These are phyloP conservation scores for Pungitius pungitius DNA, from an alignment of 2,113 vertebrate species.

Conservation along the genomic window DNA sequence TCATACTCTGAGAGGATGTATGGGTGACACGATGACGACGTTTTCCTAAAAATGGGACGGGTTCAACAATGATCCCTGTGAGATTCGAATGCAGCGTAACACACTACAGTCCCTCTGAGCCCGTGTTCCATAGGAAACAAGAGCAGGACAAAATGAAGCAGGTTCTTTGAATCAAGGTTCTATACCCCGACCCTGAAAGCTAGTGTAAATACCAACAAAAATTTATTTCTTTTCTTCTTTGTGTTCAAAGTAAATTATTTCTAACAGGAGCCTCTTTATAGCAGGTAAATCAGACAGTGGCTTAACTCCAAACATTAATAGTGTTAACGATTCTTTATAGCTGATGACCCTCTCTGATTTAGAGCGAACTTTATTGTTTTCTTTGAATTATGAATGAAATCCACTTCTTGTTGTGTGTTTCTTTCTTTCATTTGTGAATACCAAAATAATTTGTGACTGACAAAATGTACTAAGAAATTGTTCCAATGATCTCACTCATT, in stretches of 20 bases:
- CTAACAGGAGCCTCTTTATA: neutral
- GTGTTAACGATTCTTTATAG: neutral
- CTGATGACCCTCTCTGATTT: slow-evolving; percentile 11
- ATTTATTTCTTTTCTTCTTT: slow-evolving; percentile 1
- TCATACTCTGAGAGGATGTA: neutral
- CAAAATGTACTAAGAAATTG: slow-evolving; percentile 22
- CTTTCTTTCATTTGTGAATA: neutral
- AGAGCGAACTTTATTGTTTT: slow-evolving; percentile 3
- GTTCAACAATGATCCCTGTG: neutral
- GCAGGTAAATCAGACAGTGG: neutral
- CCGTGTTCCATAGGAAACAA: slow-evolving; percentile 4
- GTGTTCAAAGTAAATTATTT: neutral
- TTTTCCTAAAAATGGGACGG: neutral
- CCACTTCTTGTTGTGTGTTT: neutral
- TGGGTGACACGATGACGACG: neutral
- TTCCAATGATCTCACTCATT: slow-evolving; percentile 35
- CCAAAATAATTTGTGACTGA: slow-evolving; percentile 14
- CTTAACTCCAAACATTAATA: neutral
- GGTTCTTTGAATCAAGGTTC: slow-evolving; percentile 2
- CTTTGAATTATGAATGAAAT: slow-evolving; percentile 31
- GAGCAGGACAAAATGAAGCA: neutral
- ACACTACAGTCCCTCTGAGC: slow-evolving; percentile 2
- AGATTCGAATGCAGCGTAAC: neutral
- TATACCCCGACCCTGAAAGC: neutral
- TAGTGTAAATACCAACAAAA: neutral